Percentiles rank a stretch among this genome's conserved stretches.
Conservation (phyloP, 2,113 vertebrate genomes). For the Tretioscincus oriximinensis region DNA sequence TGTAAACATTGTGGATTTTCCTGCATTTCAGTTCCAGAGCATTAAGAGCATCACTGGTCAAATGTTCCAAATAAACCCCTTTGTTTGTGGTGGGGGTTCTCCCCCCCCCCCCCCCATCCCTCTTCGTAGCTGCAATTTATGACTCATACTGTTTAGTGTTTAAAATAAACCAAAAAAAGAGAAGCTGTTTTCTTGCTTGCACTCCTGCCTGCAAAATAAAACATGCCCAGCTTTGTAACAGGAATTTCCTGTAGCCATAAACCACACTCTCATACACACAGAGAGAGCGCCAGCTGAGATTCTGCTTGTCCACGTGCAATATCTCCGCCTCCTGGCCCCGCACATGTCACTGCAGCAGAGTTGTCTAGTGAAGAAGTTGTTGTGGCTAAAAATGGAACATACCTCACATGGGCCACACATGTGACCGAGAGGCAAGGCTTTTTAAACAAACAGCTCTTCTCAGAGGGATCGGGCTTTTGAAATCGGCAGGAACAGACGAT, state of each 20-base stretch:
- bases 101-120: too few species aligned
- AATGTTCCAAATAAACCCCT: neutral
- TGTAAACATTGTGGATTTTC: too few species aligned
- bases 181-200: neutral
- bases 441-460: constrained; percentile 52
- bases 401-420: constrained; percentile 74
- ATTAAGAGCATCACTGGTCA: neutral
- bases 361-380: constrained; percentile 68
- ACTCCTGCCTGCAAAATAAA: constrained; percentile 38
- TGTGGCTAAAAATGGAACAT: constrained; percentile 78
- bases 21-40: constrained; percentile 1
- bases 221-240: constrained; percentile 58
- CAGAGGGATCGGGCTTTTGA: constrained; percentile 53
- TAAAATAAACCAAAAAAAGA: neutral
- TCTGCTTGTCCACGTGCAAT: constrained; percentile 73
- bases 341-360: constrained; percentile 76
- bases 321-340: constrained; percentile 58
- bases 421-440: constrained; percentile 59
- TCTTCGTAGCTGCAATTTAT: neutral
- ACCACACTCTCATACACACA: neutral
- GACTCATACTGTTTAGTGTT: neutral
- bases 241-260: constrained; percentile 64
- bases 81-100: neutral
- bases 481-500: constrained; percentile 30
- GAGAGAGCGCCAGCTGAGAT: constrained; percentile 54